These are phyloP conservation scores for Luidia sarsii DNA, from an alignment of 53 echinoderm and acorn worm species.

Conservation along the genomic window DNA sequence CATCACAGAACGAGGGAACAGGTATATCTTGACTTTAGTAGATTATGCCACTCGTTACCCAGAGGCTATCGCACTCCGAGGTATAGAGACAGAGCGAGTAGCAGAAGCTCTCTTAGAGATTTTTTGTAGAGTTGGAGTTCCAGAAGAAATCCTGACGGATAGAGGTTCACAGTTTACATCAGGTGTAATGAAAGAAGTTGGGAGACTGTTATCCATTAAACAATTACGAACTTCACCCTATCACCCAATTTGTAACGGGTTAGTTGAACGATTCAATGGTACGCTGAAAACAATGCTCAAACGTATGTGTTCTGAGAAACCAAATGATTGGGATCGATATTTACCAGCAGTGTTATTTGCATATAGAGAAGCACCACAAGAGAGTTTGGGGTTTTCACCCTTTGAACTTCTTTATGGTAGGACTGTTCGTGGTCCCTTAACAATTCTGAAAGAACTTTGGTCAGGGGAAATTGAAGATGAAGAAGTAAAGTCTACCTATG, in stretches of 20 bases:
- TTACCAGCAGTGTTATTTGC: conserved; percentile 24
- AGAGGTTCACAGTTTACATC: conserved; percentile 29
- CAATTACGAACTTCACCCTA: conserved; percentile 17
- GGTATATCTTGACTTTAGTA: no score
- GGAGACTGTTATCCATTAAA: conserved; percentile 14
- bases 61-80: no score
- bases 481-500: conserved; percentile 10
- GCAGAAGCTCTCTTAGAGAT: conserved; percentile 8
- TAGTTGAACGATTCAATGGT: conserved; percentile 41
- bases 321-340: conserved; percentile 34
- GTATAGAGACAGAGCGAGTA: conserved; percentile 8
- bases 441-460: conserved; percentile 30
- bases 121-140: no score
- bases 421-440: conserved; percentile 33
- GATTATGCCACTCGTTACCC: no score
- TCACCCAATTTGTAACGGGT: conserved; percentile 34
- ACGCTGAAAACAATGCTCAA: conserved; percentile 39
- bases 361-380: conserved; percentile 16
- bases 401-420: conserved; percentile 36
- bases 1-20: no score
- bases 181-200: conserved; percentile 33
- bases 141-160: conserved; percentile 33
- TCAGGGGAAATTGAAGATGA: not conserved
- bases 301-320: conserved; percentile 31
- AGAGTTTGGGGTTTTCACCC: conserved; percentile 31